Base-by-base conservation (phyloP, 2,888 invertebrate species). In the Eustalomyia histrio region DNA sequence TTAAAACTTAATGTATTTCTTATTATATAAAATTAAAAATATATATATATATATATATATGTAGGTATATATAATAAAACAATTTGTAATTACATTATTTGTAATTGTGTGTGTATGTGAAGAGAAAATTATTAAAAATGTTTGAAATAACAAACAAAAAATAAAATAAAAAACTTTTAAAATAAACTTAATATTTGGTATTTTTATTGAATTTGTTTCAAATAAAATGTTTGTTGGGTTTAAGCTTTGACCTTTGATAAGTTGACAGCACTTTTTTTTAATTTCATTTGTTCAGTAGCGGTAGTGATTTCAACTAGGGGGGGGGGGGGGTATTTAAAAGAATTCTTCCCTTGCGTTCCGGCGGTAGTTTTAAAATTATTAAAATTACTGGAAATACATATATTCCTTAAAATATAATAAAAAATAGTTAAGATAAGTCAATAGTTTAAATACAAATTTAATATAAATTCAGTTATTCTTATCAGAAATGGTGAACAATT, bases 331-430 rank as follows among this genome's bases (percentile, higher is more conserved):
- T 39, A 6, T 29, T 29, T 29, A 6, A 29, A 7, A 29, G 39
- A 18, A 18, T 43, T 3, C n/a, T 5, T 16, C 16, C 8, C 33
- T 52, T 24, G 7, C 33, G 14, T 18, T 14, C 6, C 2, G 16
- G 29, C 29, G 29, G 29, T 55, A 29, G 12, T 47, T 33, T 14
- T 35, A 18, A 14, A 60, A 16, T 4, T 18, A 17, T 83, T 78
- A 89, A 69, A 85, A 85, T 24, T 85, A 86, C 83, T 90, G 90
- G 76, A 90, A 90, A 82, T 86, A 90, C 80, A 89, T 80, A 57
- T 90, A 90, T 84, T 90, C 90, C 90, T 90, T 85, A 0, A 84
- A 84, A 80, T 75, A 61, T 3, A 24, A 24, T 24, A 24, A 24
- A 24, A 24, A 24, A 24, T 24, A 24, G 24, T 24, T 24, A 6